Evolutionary conservation across 1,140 invertebrate genomes (phyloP).

Genomic region (Steinernema feltiae): DNA sequence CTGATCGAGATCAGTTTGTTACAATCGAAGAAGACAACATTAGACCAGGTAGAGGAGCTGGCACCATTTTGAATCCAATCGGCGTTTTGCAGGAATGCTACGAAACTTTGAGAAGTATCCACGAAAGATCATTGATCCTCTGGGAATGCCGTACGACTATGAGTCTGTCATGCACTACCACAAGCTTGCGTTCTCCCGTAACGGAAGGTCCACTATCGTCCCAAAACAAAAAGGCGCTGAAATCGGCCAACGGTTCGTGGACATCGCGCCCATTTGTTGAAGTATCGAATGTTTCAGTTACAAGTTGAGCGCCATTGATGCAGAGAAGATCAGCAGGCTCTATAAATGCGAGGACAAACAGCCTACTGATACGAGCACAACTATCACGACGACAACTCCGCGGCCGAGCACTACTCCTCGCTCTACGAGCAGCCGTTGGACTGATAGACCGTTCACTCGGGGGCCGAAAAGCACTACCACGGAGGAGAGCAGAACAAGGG

Average conservation of each 20-base stretch:
- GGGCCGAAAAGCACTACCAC: not conserved
- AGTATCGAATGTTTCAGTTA: slow-evolving; percentile 35
- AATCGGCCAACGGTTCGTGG: slow-evolving; percentile 51
- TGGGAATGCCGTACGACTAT: slow-evolving; percentile 58
- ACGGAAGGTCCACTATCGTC: slow-evolving; percentile 54
- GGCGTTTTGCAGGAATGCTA: slow-evolving; percentile 49
- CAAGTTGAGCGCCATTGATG: slow-evolving; percentile 53
- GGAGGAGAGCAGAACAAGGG: slow-evolving; percentile 16
- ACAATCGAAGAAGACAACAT: slow-evolving; percentile 55
- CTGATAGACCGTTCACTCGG: not conserved
- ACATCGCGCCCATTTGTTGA: not conserved
- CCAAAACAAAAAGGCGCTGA: slow-evolving; percentile 49
- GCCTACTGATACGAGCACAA: slow-evolving; percentile 6
- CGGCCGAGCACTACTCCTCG: not conserved
- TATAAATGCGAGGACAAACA: slow-evolving; percentile 26
- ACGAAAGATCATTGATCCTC: slow-evolving; percentile 54
- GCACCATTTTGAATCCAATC: slow-evolving; percentile 9
- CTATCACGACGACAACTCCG: slow-evolving; percentile 21
- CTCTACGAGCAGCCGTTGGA: not conserved
- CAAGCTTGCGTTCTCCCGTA: slow-evolving; percentile 55
- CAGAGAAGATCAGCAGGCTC: slow-evolving; percentile 44
- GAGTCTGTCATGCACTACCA: slow-evolving; percentile 56
- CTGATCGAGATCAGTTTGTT: slow-evolving; percentile 55
- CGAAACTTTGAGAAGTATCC: slow-evolving; percentile 57
- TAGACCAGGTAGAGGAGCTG: slow-evolving; percentile 42